Evolutionary conservation across 2,797 vertebrate genomes (phyloP).

Genomic region (Cossypha polioptera): DNA sequence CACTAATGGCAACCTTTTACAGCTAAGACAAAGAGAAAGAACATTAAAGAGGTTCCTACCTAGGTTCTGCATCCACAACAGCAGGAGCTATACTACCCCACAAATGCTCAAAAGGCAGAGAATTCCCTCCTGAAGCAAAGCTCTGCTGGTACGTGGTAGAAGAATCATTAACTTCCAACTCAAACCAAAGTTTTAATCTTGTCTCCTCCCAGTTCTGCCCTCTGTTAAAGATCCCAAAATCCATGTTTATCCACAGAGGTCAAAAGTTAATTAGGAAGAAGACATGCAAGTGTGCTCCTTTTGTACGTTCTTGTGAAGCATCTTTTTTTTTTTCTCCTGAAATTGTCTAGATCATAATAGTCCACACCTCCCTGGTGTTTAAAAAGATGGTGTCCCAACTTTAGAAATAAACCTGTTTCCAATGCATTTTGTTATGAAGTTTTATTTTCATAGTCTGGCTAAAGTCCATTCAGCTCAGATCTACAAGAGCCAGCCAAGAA

Average conservation of each 20-base stretch:
- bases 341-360: neutral
- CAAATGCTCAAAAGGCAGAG: neutral
- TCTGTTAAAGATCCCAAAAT: slow-evolving; percentile 35
- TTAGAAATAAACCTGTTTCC: neutral
- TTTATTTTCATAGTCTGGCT: neutral
- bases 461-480: neutral
- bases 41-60: slow-evolving; percentile 63
- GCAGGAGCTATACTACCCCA: neutral
- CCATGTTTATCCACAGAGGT: neutral
- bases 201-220: slow-evolving; percentile 53
- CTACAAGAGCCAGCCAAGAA: neutral
- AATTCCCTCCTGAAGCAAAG: slow-evolving; percentile 18
- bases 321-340: neutral
- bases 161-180: slow-evolving; percentile 74
- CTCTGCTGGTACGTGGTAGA: neutral
- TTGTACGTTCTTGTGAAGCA: neutral
- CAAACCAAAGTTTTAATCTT: slow-evolving; percentile 46
- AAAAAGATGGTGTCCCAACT: neutral
- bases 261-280: slow-evolving; percentile 26
- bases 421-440: neutral
- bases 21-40: neutral
- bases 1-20: neutral
- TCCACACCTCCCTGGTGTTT: neutral
- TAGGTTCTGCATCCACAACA: slow-evolving; percentile 31
- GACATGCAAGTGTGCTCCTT: neutral